Base-by-base conservation (phyloP, 2,113 vertebrate species). In the Malurus cyaneus region DNA sequence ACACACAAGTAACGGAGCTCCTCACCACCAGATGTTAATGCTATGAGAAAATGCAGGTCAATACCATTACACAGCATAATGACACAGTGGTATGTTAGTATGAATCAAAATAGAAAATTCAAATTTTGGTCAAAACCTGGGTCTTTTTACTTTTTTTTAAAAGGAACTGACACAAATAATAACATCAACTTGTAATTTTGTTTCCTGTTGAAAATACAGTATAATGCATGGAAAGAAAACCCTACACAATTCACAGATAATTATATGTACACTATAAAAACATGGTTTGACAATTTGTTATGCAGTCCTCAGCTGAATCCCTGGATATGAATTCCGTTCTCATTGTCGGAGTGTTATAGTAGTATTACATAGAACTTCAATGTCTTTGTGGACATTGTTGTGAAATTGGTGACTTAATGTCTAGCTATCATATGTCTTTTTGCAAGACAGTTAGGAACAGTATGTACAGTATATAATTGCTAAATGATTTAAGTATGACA, bases 321-420 rank as follows among this genome's bases (percentile, higher is more conserved):
- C 97, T 97, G 97, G 96, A 56, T 98, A 98, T 97, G 97, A 98
- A 97, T 98, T 98, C 97, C 9, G 18, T 98, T 98, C 97, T 96
- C 97, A 96, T 98, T 97, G 98, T 98, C 98, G 90, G 97, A 98
- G 98, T 99, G 98, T 99, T 98, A 94, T 96, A 96, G 98, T 98
- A 98, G 96, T 98, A 97, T 98, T 98, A 96, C 96, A 98, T 98
- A 98, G 98, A 98, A 97, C 98, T 97, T 97, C 98, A 98, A 96
- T 98, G 98, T 99, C 98, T 98, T 96, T 98, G 97, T 98, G 98
- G 98, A 98, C 98, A 97, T 98, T 98, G 98, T 97, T 96, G 96
- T 98, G 96, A 97, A 98, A 97, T 93, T 97, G 97, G 98, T 98
- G 97, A 98, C 96, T 98, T 97, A 97, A 96, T 98, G 97, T 98